Conservation (phyloP, 2,888 invertebrate genomes). For the Xestia ashworthii region DNA sequence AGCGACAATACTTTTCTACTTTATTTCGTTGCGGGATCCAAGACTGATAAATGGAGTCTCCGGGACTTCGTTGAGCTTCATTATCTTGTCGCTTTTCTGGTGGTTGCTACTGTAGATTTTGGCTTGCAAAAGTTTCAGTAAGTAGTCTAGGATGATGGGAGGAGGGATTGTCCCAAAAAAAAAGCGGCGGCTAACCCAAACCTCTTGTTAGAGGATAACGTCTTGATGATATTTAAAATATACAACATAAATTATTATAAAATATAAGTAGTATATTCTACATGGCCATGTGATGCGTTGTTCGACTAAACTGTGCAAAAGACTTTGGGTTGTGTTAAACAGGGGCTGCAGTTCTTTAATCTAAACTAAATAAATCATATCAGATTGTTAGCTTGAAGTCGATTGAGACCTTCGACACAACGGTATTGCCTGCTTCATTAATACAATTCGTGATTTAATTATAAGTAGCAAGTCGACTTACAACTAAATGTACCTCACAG, state of each 20-base stretch:
- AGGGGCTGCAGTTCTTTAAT: not conserved
- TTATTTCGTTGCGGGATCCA: not conserved
- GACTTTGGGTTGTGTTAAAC: not conserved
- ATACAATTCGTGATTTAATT: conserved; percentile 61
- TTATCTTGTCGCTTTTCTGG: not conserved
- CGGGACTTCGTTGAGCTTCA: too few relatives aligned
- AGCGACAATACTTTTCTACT: too few relatives aligned
- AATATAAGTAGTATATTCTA: not conserved
- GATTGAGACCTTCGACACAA: conserved; percentile 4
- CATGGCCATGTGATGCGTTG: not conserved
- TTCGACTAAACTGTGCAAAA: not conserved
- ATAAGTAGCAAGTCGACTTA: conserved; percentile 26
- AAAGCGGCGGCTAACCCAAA: not conserved
- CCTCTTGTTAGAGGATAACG: not conserved
- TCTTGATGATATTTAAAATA: not conserved
- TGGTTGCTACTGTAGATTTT: too few relatives aligned
- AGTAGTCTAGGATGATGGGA: not conserved
- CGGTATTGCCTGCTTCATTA: conserved; percentile 47
- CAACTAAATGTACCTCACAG: conserved; percentile 31
- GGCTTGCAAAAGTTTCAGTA: not conserved
- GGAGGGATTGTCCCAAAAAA: too few relatives aligned
- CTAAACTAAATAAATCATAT: not conserved
- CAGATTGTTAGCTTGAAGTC: not conserved
- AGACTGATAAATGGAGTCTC: too few relatives aligned
- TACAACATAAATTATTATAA: not conserved